Evolutionary conservation across 2,113 vertebrate genomes (phyloP).

Genomic region (Coryphaenoides rupestris): DNA sequence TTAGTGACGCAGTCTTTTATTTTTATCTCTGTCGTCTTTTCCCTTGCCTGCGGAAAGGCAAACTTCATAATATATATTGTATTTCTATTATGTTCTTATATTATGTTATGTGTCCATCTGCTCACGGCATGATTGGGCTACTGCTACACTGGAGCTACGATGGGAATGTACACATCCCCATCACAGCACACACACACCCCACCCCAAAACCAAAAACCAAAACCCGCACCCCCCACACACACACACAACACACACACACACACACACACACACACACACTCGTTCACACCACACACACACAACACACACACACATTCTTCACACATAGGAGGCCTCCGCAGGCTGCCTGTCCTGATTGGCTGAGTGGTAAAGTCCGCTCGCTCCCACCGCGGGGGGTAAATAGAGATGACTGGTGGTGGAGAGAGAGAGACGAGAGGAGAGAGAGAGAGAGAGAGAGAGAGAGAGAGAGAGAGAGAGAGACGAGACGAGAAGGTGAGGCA

Average conservation of each 20-base stretch:
- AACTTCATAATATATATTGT: too few species aligned
- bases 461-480: neutral
- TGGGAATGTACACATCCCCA: neutral
- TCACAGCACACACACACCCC: neutral
- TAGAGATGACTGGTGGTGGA: constrained; percentile 45
- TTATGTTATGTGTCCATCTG: too few species aligned
- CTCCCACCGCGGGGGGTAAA: constrained; percentile 54
- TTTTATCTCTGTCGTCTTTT: too few species aligned
- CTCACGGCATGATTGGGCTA: neutral
- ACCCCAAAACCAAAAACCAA: neutral
- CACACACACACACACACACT: neutral
- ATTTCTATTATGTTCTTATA: too few species aligned
- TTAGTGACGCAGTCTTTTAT: too few species aligned
- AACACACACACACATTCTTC: constrained; percentile 3
- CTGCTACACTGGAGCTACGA: neutral
- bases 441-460: neutral
- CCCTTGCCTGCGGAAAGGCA: too few species aligned
- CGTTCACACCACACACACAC: neutral
- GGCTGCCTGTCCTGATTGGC: constrained; percentile 35
- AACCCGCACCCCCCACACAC: too few species aligned
- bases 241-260: neutral
- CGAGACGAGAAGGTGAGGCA: constrained; percentile 39
- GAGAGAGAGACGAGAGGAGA: constrained; percentile 9
- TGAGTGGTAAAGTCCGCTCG: constrained; percentile 31
- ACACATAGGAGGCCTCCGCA: constrained; percentile 33